These are phyloP conservation scores for Rhegmatorhina hoffmannsi DNA, from an alignment of 2,113 vertebrate genomes.

Conservation along the genomic window DNA sequence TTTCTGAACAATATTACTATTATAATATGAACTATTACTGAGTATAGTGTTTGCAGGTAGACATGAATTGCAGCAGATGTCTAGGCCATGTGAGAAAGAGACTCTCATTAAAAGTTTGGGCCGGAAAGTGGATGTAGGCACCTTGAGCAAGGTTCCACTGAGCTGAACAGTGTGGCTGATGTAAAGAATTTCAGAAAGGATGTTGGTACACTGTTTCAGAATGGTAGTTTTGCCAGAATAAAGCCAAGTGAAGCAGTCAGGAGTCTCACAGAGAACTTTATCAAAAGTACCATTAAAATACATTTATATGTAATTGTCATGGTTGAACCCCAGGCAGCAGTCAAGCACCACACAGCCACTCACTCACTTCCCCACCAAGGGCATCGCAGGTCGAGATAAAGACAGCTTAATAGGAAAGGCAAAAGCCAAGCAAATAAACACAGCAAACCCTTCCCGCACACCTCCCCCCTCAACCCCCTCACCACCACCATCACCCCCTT, in stretches of 20 bases:
- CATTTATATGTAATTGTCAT: neutral
- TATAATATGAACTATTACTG: neutral
- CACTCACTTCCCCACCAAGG: neutral
- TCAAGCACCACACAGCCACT: neutral
- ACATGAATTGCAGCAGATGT: neutral
- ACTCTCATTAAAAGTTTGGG: rapidly evolving
- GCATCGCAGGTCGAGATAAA: neutral
- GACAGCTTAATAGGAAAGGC: neutral
- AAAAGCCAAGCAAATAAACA: neutral
- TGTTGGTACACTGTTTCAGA: neutral
- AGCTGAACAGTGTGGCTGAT: neutral
- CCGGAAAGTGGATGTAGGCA: neutral
- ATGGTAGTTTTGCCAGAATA: neutral
- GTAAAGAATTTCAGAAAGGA: neutral
- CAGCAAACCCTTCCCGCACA: neutral
- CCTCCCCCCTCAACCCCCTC: too few relatives aligned
- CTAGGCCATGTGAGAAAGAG: neutral
- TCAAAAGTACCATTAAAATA: neutral
- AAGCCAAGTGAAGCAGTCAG: neutral
- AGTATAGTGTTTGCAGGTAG: neutral
- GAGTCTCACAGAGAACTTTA: neutral
- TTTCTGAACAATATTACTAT: neutral
- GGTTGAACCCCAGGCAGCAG: neutral
- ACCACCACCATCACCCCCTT: too few relatives aligned
- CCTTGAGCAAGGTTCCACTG: rapidly evolving